Evolutionary conservation across 2,797 vertebrate species (phyloP).

Genomic region (Geotrypetes seraphini): DNA sequence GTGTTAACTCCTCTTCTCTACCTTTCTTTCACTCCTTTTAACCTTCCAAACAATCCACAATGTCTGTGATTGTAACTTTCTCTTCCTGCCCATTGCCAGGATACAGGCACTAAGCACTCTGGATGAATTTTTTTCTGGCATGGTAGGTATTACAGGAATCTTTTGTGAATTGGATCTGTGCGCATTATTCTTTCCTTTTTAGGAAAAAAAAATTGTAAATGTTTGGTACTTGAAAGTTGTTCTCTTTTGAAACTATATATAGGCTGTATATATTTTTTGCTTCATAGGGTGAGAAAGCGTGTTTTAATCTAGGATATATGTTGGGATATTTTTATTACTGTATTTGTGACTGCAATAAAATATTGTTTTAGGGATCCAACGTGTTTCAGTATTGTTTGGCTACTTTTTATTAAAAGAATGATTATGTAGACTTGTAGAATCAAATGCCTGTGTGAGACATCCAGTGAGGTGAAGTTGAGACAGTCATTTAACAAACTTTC

Average conservation of each 20-base stretch:
- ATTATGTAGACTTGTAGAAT: too few relatives aligned
- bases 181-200: conserved; percentile 36
- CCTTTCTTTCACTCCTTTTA: too few relatives aligned
- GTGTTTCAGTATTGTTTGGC: neutral
- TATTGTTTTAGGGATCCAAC: conserved; percentile 22
- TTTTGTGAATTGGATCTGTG: conserved; percentile 46
- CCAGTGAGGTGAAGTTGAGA: too few relatives aligned
- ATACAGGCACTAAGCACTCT: conserved; percentile 5
- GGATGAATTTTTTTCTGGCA: conserved; percentile 24
- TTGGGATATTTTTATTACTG: conserved; percentile 21
- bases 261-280: conserved; percentile 56
- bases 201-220: conserved; percentile 52
- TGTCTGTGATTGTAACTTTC: conserved; percentile 27
- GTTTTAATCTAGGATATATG: conserved; percentile 12
- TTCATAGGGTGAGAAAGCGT: conserved; percentile 35
- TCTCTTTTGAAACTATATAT: conserved; percentile 48
- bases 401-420: neutral
- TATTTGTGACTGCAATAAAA: neutral
- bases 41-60: conserved; percentile 26
- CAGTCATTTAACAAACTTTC: too few relatives aligned
- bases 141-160: conserved; percentile 31
- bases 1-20: neutral
- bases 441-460: too few relatives aligned
- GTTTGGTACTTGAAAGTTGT: conserved; percentile 75
- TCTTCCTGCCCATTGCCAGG: conserved; percentile 9